Conservation (phyloP, 2,113 vertebrate genomes). For the Ranitomeya imitator region DNA sequence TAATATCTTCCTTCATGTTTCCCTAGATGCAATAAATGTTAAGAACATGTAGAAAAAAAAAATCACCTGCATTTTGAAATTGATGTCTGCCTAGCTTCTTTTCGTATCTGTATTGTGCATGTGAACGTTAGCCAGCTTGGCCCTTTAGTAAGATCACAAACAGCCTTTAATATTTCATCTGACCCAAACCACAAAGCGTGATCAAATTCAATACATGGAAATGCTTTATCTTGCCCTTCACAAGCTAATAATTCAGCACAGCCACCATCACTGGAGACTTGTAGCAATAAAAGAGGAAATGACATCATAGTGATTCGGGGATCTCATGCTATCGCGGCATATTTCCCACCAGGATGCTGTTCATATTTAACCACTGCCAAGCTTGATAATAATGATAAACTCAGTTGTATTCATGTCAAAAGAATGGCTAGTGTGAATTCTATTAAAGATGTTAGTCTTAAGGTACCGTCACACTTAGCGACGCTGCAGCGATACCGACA, state of each 20-base stretch:
- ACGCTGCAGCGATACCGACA: too few relatives aligned
- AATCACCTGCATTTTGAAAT: constrained; percentile 39
- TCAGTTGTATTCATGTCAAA: background rate
- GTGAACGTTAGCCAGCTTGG: constrained; percentile 73
- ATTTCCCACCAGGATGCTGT: constrained; percentile 21
- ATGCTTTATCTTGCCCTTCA: constrained; percentile 76
- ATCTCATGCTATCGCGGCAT: background rate
- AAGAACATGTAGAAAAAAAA: constrained; percentile 47
- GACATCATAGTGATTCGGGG: constrained; percentile 35
- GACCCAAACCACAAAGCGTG: constrained; percentile 75
- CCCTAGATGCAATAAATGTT: constrained; percentile 46
- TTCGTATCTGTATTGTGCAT: constrained; percentile 62
- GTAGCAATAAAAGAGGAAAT: constrained; percentile 67
- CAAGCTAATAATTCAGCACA: constrained; percentile 74
- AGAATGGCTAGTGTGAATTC: background rate
- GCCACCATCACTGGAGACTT: constrained; percentile 67
- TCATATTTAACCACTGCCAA: background rate
- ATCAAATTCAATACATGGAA: constrained; percentile 82
- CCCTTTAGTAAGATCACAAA: constrained; percentile 78
- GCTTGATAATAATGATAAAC: background rate
- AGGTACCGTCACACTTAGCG: too few relatives aligned
- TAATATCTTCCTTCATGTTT: constrained; percentile 34
- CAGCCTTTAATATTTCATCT: constrained; percentile 88
- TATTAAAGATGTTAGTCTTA: background rate
- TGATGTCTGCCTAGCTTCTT: constrained; percentile 64